Evolutionary conservation across 35 echinoderm and acorn worm genomes (phyloP).

Genomic region (Amphiura filiformis): DNA sequence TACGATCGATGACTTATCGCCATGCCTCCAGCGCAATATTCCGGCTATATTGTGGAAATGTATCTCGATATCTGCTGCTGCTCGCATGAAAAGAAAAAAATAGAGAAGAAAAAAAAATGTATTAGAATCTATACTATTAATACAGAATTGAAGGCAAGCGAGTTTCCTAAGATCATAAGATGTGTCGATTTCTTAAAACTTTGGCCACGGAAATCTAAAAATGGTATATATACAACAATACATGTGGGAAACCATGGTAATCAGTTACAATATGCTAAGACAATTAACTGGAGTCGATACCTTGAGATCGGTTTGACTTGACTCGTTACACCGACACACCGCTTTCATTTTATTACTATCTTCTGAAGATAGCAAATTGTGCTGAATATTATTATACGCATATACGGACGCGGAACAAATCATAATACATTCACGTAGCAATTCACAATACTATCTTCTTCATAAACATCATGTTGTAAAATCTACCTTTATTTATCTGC

Average conservation of each 20-base stretch:
- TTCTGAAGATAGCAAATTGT: too few relatives aligned
- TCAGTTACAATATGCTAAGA: background rate
- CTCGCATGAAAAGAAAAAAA: background rate
- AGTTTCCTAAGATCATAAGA: background rate
- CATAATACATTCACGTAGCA: too few relatives aligned
- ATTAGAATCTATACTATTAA: background rate
- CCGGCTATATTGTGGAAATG: slow-evolving; percentile 87
- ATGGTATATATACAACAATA: background rate
- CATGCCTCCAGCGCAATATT: slow-evolving; percentile 44
- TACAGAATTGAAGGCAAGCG: background rate
- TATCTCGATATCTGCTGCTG: slow-evolving; percentile 85
- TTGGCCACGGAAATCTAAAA: too few relatives aligned
- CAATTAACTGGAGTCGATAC: background rate
- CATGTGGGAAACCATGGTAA: background rate
- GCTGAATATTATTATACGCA: too few relatives aligned
- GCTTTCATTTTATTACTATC: too few relatives aligned
- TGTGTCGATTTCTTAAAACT: background rate
- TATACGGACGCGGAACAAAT: too few relatives aligned
- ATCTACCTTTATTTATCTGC: too few relatives aligned
- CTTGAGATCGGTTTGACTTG: too few relatives aligned
- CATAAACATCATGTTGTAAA: too few relatives aligned
- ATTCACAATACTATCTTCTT: too few relatives aligned
- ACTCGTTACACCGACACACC: too few relatives aligned
- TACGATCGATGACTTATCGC: too few relatives aligned
- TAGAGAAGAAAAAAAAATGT: background rate